phyloP scores from a whole-genome alignment of 1,140 invertebrate genomes.

The Drosophila kurseongensis region DNA sequence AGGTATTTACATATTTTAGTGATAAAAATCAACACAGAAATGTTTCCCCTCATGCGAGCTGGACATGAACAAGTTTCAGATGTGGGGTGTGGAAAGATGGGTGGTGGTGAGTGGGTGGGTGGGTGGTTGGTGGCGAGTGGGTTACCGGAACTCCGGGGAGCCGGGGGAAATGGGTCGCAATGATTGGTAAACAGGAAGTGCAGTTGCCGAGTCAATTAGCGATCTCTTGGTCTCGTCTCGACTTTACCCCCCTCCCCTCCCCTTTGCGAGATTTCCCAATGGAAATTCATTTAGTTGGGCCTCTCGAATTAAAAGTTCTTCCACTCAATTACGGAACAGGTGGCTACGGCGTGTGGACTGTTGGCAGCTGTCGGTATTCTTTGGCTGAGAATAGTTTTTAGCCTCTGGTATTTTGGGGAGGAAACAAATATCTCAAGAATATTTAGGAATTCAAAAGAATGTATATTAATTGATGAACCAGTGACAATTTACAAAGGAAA shows the following conservation, averaged over 20 bases:
- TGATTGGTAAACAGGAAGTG: constrained; percentile 47
- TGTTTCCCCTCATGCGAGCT: constrained; percentile 41
- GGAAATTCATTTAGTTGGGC: constrained; percentile 37
- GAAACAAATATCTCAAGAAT: constrained; percentile 16
- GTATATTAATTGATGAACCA: background rate
- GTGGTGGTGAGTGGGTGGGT: background rate
- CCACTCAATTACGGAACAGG: constrained; percentile 41
- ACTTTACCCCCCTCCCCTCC: background rate
- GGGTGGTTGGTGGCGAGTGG: background rate
- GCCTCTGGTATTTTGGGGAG: background rate
- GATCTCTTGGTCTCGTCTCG: background rate
- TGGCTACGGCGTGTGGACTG: constrained; percentile 38
- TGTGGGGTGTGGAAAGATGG: constrained; percentile 2
- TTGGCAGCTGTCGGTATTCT: constrained; percentile 27
- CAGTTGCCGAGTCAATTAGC: constrained; percentile 48
- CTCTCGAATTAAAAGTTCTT: constrained; percentile 22
- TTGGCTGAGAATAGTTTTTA: constrained; percentile 17
- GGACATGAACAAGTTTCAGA: constrained; percentile 44
- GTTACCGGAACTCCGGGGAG: constrained; percentile 15
- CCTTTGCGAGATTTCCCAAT: background rate
- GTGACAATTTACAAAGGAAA: no score
- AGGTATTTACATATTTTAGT: constrained; percentile 82
- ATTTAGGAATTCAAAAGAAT: constrained; percentile 2
- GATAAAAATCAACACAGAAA: constrained; percentile 78
- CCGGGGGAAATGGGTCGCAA: constrained; percentile 6